A percentile compares a stretch with the other conserved stretches of the same genome.
phyloP scores from a whole-genome alignment of 2,113 vertebrate species.

The Morone saxatilis region DNA sequence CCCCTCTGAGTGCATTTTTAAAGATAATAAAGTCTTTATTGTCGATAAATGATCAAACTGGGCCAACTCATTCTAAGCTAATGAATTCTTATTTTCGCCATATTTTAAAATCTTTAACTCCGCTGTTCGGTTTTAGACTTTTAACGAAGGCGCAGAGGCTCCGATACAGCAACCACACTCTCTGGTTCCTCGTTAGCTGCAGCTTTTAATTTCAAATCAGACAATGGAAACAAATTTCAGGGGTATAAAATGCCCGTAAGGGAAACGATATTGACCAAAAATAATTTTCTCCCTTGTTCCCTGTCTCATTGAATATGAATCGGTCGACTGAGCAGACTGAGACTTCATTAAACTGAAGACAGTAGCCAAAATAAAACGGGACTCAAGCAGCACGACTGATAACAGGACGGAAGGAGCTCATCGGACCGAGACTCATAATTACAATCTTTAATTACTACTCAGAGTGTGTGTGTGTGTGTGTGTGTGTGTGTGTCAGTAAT shows the following conservation, averaged over 20 bases:
- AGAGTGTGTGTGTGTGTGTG: neutral
- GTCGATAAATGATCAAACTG: no score
- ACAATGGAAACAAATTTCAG: slow-evolving; percentile 17
- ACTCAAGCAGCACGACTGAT: slow-evolving; percentile 33
- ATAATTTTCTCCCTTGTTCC: slow-evolving; percentile 8
- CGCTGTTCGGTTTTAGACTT: neutral
- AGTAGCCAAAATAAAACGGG: slow-evolving; percentile 40
- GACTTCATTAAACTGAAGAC: slow-evolving; percentile 46
- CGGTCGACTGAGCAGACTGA: slow-evolving; percentile 17
- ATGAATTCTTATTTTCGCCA: no score
- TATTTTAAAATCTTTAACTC: no score
- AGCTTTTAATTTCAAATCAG: slow-evolving; percentile 16
- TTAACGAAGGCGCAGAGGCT: neutral
- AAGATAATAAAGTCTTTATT: no score
- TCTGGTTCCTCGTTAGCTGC: slow-evolving; percentile 15
- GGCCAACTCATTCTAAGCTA: no score
- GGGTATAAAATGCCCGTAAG: neutral
- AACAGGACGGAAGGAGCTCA: slow-evolving; percentile 59
- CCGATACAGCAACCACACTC: neutral
- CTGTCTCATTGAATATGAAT: slow-evolving; percentile 57
- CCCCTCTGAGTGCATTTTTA: no score
- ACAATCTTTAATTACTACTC: slow-evolving; percentile 66
- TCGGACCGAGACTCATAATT: slow-evolving; percentile 63
- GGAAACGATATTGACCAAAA: slow-evolving; percentile 33
- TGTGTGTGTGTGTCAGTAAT: slow-evolving; percentile 11